Evolutionary conservation across 2,797 vertebrate species (phyloP).

Genomic region (Ctenopoma multispine): DNA sequence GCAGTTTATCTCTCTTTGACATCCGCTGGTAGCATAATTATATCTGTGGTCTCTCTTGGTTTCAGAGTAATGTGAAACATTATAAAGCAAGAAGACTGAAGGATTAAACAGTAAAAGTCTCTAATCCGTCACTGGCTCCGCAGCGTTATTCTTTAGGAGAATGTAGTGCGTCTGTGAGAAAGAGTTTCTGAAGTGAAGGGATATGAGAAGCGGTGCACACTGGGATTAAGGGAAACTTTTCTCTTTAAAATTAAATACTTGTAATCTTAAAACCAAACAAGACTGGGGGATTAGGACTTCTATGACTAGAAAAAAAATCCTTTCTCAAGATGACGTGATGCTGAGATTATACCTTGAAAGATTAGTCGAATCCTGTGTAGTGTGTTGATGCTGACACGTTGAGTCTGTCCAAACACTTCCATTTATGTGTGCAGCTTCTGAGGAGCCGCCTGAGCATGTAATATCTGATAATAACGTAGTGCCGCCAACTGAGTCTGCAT

Average conservation of each 20-base stretch:
- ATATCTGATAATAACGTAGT: not conserved
- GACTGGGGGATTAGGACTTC: constrained; percentile 64
- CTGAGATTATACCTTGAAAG: constrained; percentile 56
- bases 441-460: not conserved
- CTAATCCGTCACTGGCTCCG: constrained; percentile 50
- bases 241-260: constrained; percentile 75
- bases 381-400: constrained; percentile 16
- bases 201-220: constrained; percentile 39
- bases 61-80: constrained; percentile 51
- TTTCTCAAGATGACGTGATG: constrained; percentile 60
- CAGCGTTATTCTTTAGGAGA: constrained; percentile 21
- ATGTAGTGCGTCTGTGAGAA: constrained; percentile 53
- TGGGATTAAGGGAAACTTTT: constrained; percentile 74
- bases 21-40: constrained; percentile 40
- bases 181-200: constrained; percentile 44
- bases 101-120: constrained; percentile 57
- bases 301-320: constrained; percentile 44
- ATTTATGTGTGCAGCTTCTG: not conserved
- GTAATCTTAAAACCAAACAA: constrained; percentile 77
- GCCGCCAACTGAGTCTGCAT: not conserved
- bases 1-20: constrained; percentile 38
- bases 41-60: constrained; percentile 29
- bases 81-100: constrained; percentile 43
- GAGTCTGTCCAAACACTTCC: constrained; percentile 3
- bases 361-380: constrained; percentile 48